These are phyloP conservation scores for Ceratina japonica DNA, from an alignment of 1,140 invertebrate genomes.

Conservation along the genomic window DNA sequence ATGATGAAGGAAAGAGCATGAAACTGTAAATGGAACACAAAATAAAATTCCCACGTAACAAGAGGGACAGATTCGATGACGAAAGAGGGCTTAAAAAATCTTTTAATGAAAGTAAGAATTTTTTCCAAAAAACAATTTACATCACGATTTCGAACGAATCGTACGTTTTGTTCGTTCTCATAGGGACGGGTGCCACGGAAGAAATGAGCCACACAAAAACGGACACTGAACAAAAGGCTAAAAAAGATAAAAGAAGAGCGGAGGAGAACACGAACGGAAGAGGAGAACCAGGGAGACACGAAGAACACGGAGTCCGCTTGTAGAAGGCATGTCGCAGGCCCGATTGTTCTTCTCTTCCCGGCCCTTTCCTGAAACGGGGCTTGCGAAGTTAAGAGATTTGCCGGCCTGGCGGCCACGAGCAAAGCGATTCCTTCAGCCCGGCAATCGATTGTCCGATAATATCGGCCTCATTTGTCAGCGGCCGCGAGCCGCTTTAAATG, in stretches of 20 bases:
- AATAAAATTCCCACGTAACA: too few species aligned
- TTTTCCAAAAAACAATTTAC: too few species aligned
- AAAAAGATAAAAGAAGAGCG: conserved; percentile 40
- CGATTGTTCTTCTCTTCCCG: conserved; percentile 62
- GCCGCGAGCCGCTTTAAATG: conserved; percentile 66
- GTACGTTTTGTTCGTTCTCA: conserved; percentile 44
- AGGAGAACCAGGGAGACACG: conserved; percentile 35
- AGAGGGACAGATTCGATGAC: too few species aligned
- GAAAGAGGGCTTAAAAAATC: not conserved
- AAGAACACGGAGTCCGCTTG: conserved; percentile 61
- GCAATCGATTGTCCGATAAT: conserved; percentile 74
- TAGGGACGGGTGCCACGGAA: conserved; percentile 35
- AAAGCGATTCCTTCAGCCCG: conserved; percentile 52
- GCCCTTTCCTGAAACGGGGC: conserved; percentile 49
- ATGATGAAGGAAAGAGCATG: too few species aligned
- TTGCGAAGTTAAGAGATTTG: conserved; percentile 62
- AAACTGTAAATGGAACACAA: too few species aligned
- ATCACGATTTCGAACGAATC: not conserved
- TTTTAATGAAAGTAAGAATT: conserved; percentile 10
- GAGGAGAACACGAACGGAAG: conserved; percentile 22
- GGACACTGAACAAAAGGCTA: conserved; percentile 15
- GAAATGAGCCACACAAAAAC: conserved; percentile 43
- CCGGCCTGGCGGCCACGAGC: conserved; percentile 43
- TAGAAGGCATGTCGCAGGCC: conserved; percentile 57
- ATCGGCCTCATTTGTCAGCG: conserved; percentile 74